A percentile compares a stretch with the other conserved stretches of the same genome.
Conservation (phyloP, 53 echinoderm and acorn worm genomes). For the Crossaster papposus region DNA sequence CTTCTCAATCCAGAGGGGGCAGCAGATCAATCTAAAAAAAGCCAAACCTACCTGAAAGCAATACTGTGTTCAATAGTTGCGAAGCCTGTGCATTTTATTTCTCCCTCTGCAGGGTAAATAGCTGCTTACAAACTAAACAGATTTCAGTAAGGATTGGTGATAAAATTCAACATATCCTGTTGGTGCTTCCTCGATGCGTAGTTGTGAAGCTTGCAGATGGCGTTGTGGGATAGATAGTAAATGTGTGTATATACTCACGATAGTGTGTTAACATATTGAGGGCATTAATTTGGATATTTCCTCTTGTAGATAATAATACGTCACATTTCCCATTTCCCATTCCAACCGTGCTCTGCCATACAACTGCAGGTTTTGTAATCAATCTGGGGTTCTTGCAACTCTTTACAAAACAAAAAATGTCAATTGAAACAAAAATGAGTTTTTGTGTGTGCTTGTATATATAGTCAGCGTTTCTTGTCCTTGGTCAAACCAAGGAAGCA, state of each 20-base stretch:
- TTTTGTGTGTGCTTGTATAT: slow-evolving; percentile 4
- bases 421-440: not conserved
- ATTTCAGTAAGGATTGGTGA: not conserved
- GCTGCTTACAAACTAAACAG: slow-evolving; percentile 6
- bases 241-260: not conserved
- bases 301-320: too few species aligned
- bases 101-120: slow-evolving; percentile 27
- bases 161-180: not conserved
- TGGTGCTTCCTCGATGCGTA: not conserved
- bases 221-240: not conserved
- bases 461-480: not conserved
- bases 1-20: slow-evolving; percentile 15
- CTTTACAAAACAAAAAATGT: not conserved
- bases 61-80: slow-evolving; percentile 60
- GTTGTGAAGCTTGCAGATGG: not conserved
- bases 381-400: not conserved
- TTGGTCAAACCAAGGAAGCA: slow-evolving; percentile 44
- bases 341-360: not conserved
- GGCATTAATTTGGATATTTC: too few species aligned
- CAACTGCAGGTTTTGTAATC: not conserved
- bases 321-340: not conserved
- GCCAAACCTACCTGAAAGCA: slow-evolving; percentile 9
- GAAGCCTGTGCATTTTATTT: not conserved
- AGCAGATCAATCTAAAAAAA: not conserved
- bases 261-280: too few species aligned